These are phyloP conservation scores for Masticophis lateralis DNA, from an alignment of 2,797 vertebrate genomes.

Conservation along the genomic window DNA sequence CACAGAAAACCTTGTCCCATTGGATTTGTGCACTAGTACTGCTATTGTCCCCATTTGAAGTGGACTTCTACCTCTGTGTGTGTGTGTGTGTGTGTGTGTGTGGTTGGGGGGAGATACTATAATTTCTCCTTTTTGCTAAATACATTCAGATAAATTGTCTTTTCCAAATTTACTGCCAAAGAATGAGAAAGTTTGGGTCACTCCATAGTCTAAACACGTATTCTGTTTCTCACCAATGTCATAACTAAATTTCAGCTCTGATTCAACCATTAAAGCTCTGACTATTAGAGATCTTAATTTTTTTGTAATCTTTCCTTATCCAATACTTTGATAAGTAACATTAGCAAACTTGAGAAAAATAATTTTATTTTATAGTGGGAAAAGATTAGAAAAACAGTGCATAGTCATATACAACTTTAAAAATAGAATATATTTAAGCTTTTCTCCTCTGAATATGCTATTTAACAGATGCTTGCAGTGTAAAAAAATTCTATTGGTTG, in stretches of 20 bases:
- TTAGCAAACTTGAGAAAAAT: neutral
- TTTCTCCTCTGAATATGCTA: rapidly evolving
- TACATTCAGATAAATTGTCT: neutral
- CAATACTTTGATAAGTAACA: neutral
- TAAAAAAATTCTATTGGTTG: neutral
- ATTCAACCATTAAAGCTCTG: neutral
- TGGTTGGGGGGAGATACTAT: neutral
- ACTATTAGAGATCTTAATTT: neutral
- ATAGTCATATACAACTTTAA: neutral
- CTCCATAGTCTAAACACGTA: neutral
- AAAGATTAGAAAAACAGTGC: neutral
- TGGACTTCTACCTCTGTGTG: neutral
- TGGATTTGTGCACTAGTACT: neutral
- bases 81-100: too few species aligned
- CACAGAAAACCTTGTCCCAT: neutral
- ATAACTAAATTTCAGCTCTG: neutral
- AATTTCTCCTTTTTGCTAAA: neutral
- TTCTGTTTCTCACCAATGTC: neutral
- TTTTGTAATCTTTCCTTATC: neutral
- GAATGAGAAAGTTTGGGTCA: neutral
- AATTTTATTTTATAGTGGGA: neutral
- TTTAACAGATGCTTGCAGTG: neutral
- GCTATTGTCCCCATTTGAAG: neutral
- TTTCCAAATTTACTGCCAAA: neutral
- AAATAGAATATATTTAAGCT: neutral